phyloP scores from a whole-genome alignment of 2,888 invertebrate genomes.

The Eupithecia exiguata region DNA sequence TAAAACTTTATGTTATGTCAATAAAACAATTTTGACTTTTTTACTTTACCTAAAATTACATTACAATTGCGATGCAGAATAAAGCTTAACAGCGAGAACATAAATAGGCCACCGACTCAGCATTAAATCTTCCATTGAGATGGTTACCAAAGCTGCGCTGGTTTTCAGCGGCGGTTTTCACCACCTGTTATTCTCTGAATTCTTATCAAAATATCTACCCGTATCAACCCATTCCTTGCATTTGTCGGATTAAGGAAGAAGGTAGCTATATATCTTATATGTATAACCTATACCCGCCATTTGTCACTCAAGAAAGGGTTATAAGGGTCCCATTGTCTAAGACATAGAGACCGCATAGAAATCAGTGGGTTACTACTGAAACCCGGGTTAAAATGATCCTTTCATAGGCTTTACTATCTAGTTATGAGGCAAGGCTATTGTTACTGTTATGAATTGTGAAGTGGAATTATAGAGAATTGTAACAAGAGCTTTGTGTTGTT shows the following conservation, averaged over 20 bases:
- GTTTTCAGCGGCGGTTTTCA: neutral
- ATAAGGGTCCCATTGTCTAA: constrained; percentile 68
- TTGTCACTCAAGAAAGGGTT: constrained; percentile 75
- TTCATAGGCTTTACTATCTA: constrained; percentile 42
- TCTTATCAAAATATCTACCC: constrained; percentile 15
- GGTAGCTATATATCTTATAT: constrained; percentile 16
- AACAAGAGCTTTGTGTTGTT: constrained; percentile 29
- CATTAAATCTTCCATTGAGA: neutral
- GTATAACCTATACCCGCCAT: constrained; percentile 55
- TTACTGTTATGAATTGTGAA: constrained; percentile 32
- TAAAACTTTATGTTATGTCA: no score
- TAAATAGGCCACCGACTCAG: no score
- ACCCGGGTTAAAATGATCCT: constrained; percentile 40
- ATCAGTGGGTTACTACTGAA: constrained; percentile 36
- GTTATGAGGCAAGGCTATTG: constrained; percentile 39
- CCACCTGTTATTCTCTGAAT: neutral
- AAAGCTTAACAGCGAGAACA: neutral
- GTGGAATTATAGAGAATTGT: constrained; percentile 21
- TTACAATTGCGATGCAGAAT: neutral
- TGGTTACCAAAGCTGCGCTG: neutral
- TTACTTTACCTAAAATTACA: no score
- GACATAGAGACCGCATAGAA: constrained; percentile 48
- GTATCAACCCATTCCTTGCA: constrained; percentile 47
- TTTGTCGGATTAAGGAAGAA: constrained; percentile 69
- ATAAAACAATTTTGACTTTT: no score